Evolutionary conservation across 2,888 invertebrate species (phyloP), one percentile per base, ranked within the genome.

Genomic region (Volucella zonaria): DNA sequence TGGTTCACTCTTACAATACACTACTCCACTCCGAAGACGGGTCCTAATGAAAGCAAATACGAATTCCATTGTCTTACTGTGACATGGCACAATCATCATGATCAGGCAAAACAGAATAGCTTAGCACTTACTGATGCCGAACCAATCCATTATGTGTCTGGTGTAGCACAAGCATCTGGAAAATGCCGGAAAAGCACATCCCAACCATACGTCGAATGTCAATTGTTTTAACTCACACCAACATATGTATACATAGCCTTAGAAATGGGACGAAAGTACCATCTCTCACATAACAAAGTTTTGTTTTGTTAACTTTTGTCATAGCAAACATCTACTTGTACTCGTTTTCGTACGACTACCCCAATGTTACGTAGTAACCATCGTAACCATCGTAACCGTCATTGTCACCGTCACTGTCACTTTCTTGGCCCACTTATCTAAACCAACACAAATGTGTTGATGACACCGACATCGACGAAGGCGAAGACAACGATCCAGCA

Each of bases 271-370:
- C 49, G 56, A 49, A 54, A 56, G 42, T 59, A 81, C 61, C 70
- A 81, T 81, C 64, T 74, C 56, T 54, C 80, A 70, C 66, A 56
- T 76, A 81, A 76, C 66, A 76, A 81, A 66, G 70, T 70, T 81
- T 70, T 81, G 66, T 66, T 81, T 66, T 76, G 59, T 42, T 81
- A 71, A 81, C 70, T 81, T 66, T 38, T 45, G 75, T 52, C 68
- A 49, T 51, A 45, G 40, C 45, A 40, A 14, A 42, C 54, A 9
- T 54, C 31, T 11, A 4, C 54, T 31, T 3, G 3, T 31, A 1
- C n/a, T 14, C 58, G 15, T 40, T 15, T 38, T 40, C 12, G 15
- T 11, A 15, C 40, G 58, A 18, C 31, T 59, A 15, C 11, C 12
- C 3, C 18, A 18, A 45, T n/a, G 3, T 45, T 45, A 6, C 49